Evolutionary conservation across 1,140 invertebrate genomes (phyloP).

Genomic region (Pseudomyrmex gracilis): DNA sequence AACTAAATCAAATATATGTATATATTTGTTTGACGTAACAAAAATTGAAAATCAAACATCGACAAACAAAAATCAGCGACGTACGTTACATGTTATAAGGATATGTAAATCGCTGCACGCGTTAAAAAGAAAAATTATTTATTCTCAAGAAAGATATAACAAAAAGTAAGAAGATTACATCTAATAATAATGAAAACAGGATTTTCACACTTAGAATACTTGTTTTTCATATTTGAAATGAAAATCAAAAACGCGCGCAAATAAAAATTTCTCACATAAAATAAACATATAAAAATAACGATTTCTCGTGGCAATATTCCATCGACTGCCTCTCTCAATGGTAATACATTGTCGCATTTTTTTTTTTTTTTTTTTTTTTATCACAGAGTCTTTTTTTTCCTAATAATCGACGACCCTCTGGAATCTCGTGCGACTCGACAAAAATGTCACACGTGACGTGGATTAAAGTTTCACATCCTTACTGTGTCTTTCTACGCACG

Average conservation of each 20-base stretch:
- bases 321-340: slow-evolving; percentile 49
- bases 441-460: not conserved
- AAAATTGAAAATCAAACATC: slow-evolving; percentile 34
- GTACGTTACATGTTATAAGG: slow-evolving; percentile 1
- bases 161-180: slow-evolving; percentile 2
- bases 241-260: slow-evolving; percentile 50
- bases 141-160: not conserved
- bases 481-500: not conserved
- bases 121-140: not conserved
- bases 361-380: slow-evolving; percentile 60
- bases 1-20: slow-evolving; percentile 59
- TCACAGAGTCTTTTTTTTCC: slow-evolving; percentile 61
- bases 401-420: slow-evolving; percentile 27
- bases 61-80: slow-evolving; percentile 8
- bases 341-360: slow-evolving; percentile 32
- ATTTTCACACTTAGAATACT: not conserved
- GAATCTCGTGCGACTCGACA: slow-evolving; percentile 11
- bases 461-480: not conserved
- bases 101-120: not conserved
- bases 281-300: slow-evolving; percentile 59
- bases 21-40: not conserved
- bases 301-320: slow-evolving; percentile 48
- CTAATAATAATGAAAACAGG: not conserved
- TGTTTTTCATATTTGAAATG: not conserved
- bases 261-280: slow-evolving; percentile 35